Conservation (phyloP, 2,888 invertebrate species). For the Conus canariensis region DNA sequence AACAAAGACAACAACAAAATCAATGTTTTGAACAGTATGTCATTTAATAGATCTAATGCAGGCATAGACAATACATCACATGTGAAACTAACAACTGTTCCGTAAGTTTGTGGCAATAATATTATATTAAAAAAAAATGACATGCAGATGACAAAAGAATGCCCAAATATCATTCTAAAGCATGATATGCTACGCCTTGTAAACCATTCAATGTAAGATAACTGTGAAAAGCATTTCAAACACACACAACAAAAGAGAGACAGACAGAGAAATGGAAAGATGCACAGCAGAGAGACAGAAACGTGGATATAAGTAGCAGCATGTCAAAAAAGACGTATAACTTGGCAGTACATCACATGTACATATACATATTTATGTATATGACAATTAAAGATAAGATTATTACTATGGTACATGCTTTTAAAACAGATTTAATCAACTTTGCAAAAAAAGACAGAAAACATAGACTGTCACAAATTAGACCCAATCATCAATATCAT, state of each 20-base stretch:
- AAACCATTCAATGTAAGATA: background rate
- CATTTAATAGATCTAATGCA: background rate
- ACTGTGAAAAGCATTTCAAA: background rate
- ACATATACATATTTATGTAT: no score
- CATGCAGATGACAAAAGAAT: background rate
- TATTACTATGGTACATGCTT: no score
- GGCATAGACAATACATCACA: background rate
- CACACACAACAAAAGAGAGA: background rate
- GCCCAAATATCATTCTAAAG: background rate
- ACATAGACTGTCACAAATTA: no score
- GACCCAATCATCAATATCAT: no score
- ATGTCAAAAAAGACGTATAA: no score
- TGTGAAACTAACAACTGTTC: background rate
- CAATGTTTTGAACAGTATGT: background rate
- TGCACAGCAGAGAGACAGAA: background rate
- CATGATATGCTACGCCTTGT: background rate
- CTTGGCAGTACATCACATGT: no score
- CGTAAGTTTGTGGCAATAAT: background rate
- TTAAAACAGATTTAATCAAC: no score
- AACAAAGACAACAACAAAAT: background rate
- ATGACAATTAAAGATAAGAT: no score
- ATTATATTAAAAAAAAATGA: no score
- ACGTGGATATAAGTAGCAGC: background rate
- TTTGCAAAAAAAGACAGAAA: no score
- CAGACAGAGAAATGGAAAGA: background rate